These are phyloP conservation scores for Lepidocolaptes lacrymiger DNA, from an alignment of 2,797 vertebrate genomes.

Conservation along the genomic window DNA sequence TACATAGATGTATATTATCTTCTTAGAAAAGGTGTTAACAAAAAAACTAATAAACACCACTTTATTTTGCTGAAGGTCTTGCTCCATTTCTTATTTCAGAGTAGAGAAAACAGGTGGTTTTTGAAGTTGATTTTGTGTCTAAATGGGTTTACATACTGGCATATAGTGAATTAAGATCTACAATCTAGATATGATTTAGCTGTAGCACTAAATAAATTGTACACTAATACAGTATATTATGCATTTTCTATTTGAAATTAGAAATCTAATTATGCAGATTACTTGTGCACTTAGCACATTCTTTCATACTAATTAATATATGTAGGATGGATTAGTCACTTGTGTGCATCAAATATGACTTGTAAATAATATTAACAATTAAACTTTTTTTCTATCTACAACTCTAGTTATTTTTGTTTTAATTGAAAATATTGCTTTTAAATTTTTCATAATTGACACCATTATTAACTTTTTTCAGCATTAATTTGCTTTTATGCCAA, in stretches of 20 bases:
- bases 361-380: background rate
- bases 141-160: background rate
- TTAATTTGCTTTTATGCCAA: background rate
- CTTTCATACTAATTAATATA: background rate
- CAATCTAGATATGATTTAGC: background rate
- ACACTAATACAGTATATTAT: background rate
- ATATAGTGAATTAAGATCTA: background rate
- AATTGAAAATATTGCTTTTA: background rate
- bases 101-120: background rate
- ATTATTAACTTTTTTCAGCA: background rate
- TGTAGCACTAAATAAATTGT: background rate
- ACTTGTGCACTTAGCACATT: background rate
- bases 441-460: background rate
- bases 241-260: background rate
- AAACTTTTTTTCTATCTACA: background rate
- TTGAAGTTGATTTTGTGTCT: background rate
- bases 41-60: background rate
- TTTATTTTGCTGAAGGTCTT: background rate
- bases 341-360: background rate
- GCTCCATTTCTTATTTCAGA: background rate
- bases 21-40: background rate
- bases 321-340: background rate
- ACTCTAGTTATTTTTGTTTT: background rate
- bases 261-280: background rate
- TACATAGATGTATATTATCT: accelerated